phyloP scores from a whole-genome alignment of 2,797 vertebrate species.

The Caiman crocodilus region DNA sequence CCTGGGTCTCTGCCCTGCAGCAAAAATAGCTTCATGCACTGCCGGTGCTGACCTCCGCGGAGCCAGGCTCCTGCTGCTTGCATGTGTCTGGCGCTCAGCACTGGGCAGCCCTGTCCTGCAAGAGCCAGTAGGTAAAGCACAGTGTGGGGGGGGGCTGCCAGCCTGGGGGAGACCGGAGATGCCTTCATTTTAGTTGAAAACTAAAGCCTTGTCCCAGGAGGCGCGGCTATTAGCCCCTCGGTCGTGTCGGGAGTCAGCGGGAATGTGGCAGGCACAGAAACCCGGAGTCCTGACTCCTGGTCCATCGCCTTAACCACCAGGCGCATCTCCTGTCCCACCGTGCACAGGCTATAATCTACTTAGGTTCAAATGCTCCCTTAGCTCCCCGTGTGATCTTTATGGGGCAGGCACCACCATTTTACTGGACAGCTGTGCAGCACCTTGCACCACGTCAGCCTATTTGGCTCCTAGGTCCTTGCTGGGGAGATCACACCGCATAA shows the following conservation, averaged over 20 bases:
- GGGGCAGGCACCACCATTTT: not conserved
- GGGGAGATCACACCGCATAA: too few species aligned
- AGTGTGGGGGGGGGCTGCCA: too few species aligned
- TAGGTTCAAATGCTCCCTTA: not conserved
- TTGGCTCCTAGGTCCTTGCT: not conserved
- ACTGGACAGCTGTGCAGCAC: fast-evolving
- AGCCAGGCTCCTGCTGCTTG: too few species aligned
- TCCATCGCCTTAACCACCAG: not conserved
- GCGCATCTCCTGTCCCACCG: not conserved
- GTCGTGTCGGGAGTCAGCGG: too few species aligned
- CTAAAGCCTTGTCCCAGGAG: not conserved
- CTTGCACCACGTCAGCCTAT: fast-evolving
- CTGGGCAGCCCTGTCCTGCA: not conserved
- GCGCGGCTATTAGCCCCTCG: not conserved
- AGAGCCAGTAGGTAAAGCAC: too few species aligned
- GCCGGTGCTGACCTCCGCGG: too few species aligned
- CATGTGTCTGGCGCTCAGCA: not conserved
- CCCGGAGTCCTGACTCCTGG: not conserved
- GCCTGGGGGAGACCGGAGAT: too few species aligned
- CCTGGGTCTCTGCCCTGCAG: too few species aligned
- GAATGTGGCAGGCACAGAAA: not conserved
- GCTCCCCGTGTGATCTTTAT: not conserved
- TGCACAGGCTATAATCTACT: not conserved
- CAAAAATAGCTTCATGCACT: too few species aligned
- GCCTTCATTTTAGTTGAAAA: too few species aligned